Evolutionary conservation across 23 tunicate genomes (phyloP), one percentile per base, ranked within the genome.

Genomic region (Ascidia mentula): DNA sequence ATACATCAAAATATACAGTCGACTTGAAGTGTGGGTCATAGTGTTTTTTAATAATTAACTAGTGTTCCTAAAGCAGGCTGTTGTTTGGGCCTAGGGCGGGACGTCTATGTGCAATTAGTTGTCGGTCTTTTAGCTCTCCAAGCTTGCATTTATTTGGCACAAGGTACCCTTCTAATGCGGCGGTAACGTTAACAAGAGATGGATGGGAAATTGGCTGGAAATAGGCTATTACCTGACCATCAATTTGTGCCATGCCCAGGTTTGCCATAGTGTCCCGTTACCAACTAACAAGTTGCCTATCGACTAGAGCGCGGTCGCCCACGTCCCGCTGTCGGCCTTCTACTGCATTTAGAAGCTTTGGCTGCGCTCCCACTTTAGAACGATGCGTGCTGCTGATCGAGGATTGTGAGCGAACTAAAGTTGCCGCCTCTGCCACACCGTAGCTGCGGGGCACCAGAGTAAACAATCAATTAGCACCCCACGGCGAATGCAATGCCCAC

Each of bases 401-500:
- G 65, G 13, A 53, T 53, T 28, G 65, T 28, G 24, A 53, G 65
- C 65, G 28, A 53, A 53, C 22, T 53, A 53, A 53, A 53, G 65
- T 53, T 53, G 65, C 65, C 65, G 65, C 65, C 65, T 53, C 65
- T 53, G 65, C 65, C 65, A 53, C 65, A 53, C 13, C 65, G 65
- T 9, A 26, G 65, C 65, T 53, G 65, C 65, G 65, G 65, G 65
- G 65, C 65, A 53, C 65, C 65, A 53, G 24, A 53, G 65, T 53
- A 53, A 53, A 53, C 65, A 53, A 53, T 28, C 22, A 53, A 53
- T 53, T 53, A 53, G 65, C 65, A 53, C 65, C 65, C 65, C 22
- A 26, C 1, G 65, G 65, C 65, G 24, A 53, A 53, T 53, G 28
- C 65, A 26, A 9, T 53, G 13, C 24, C 65, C 65, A 53, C 24